Base-by-base conservation (phyloP, 2,888 invertebrate species). In the Hyposoter dolosus region DNA sequence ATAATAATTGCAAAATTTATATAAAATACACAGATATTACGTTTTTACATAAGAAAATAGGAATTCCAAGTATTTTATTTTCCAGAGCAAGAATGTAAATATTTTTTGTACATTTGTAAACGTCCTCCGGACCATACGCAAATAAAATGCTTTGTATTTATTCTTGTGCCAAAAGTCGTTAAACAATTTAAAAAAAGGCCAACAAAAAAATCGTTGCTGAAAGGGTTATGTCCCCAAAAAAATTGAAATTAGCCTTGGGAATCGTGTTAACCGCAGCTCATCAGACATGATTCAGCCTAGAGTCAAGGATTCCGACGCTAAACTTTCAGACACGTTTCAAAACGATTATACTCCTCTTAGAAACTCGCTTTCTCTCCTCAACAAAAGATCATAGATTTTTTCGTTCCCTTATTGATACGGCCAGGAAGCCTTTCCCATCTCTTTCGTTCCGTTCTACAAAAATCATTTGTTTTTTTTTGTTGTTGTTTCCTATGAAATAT, bases 311-410 rank as follows among this genome's bases (percentile, higher is more conserved):
- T 47, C 45, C 69, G 28, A 28, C 15, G 23, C 12, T 7, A 28
- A 47, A 60, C 5, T 69, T 69, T 47, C 45, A 19, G 69, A 23
- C 69, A 12, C 69, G 19, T 69, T 69, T 28, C 45, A 17, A 28
- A 47, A 23, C 45, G 45, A 45, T 69, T 47, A 17, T 45, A 45
- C 15, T 60, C 28, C 60, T 60, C 60, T 15, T 17, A 69, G 10
- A 32, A 35, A 53, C n/a, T 72, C 23, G 60, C 60, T 47, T 63
- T 75, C 63, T 45, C 45, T 63, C 10, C 15, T 12, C 12, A 28
- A 60, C 60, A 60, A 60, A 60, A 60, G 60, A 60, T 60, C 15
- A 60, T 28, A 60, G 60, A n/a, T 53, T 60, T 60, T 60, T 60
- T 28, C 15, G 28, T 60, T 19, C 19, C 19, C 19, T 60, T 28